phyloP scores from a whole-genome alignment of 1,140 invertebrate genomes.

The Cotesia vestalis region DNA sequence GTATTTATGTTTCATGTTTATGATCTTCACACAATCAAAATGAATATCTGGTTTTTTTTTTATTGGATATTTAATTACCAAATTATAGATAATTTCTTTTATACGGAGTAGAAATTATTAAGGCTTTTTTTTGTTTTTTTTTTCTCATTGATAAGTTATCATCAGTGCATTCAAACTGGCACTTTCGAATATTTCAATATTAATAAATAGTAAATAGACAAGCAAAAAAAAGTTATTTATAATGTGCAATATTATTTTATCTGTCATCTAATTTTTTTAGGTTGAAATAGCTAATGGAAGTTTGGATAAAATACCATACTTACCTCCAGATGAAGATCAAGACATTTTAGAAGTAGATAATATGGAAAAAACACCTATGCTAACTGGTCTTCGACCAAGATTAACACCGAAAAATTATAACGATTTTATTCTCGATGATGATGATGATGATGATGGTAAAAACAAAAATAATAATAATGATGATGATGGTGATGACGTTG shows the following conservation, averaged over 20 bases:
- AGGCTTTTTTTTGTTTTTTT: not conserved
- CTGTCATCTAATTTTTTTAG: slow-evolving; percentile 16
- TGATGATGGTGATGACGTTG: not conserved
- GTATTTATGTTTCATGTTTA: not conserved
- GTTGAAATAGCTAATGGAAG: slow-evolving; percentile 23
- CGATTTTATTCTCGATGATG: not conserved
- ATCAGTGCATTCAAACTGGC: too few relatives aligned
- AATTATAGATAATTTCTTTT: not conserved
- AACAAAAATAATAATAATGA: not conserved
- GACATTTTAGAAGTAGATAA: not conserved
- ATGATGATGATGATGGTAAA: not conserved
- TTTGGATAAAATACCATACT: slow-evolving; percentile 16
- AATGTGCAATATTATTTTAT: not conserved
- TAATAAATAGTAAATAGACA: too few relatives aligned
- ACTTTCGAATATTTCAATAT: too few relatives aligned
- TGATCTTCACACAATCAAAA: too few relatives aligned
- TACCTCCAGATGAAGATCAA: not conserved
- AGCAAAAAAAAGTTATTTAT: too few relatives aligned
- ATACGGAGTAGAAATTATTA: not conserved
- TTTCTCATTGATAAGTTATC: not conserved
- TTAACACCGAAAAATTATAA: not conserved
- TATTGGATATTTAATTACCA: too few relatives aligned
- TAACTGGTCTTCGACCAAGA: not conserved
- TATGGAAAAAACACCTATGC: not conserved
- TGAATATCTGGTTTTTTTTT: too few relatives aligned